Conservation (phyloP, 1,140 invertebrate genomes). For the Drosophila melanica region DNA sequence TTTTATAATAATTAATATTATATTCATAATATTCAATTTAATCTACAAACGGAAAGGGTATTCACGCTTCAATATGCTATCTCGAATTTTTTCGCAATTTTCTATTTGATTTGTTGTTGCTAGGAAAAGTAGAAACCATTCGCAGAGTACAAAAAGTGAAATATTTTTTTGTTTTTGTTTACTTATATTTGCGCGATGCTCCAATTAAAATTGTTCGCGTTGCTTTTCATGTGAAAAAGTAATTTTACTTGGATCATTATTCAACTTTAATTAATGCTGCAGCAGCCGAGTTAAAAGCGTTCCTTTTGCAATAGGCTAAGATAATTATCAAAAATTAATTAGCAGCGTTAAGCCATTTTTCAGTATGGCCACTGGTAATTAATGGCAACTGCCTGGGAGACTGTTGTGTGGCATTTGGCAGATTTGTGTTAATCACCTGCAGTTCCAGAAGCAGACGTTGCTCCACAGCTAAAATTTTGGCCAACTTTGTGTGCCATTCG, state of each 20-base stretch:
- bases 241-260: slow-evolving; percentile 46
- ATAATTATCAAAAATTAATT: slow-evolving; percentile 72
- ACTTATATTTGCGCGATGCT: slow-evolving; percentile 75
- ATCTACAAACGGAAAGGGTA: not conserved
- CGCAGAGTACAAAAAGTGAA: slow-evolving; percentile 16
- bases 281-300: not conserved
- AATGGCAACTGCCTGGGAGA: slow-evolving; percentile 43
- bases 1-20: too few species aligned
- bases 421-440: slow-evolving; percentile 50
- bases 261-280: slow-evolving; percentile 41
- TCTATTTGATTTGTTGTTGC: slow-evolving; percentile 25
- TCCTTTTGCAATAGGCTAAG: slow-evolving; percentile 26
- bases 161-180: slow-evolving; percentile 22
- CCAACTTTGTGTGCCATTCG: slow-evolving; percentile 18
- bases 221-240: slow-evolving; percentile 35
- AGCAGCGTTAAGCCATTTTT: slow-evolving; percentile 61
- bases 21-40: not conserved
- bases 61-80: too few species aligned
- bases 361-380: slow-evolving; percentile 53
- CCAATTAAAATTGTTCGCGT: slow-evolving; percentile 56
- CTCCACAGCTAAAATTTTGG: not conserved
- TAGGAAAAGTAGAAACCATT: slow-evolving; percentile 1
- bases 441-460: not conserved
- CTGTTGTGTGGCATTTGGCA: slow-evolving; percentile 33
- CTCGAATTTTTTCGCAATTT: slow-evolving; percentile 16